phyloP scores from a whole-genome alignment of 2,888 invertebrate genomes.

The Frankliniella intonsa region DNA sequence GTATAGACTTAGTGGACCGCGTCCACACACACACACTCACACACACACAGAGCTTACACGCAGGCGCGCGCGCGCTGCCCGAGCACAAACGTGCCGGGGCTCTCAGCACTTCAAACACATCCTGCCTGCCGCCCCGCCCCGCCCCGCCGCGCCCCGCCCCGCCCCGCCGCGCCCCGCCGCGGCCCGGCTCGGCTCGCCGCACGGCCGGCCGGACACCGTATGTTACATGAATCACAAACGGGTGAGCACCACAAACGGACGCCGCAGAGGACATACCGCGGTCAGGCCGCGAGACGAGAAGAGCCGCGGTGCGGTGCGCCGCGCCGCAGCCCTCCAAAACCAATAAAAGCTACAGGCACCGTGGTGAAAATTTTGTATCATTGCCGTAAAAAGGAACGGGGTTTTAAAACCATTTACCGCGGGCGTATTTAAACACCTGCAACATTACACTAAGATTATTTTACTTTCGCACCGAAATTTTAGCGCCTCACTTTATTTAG shows the following conservation, averaged over 20 bases:
- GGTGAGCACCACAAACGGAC: slow-evolving; percentile 25
- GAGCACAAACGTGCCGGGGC: background rate
- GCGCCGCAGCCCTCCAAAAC: background rate
- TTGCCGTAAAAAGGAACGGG: too few species aligned
- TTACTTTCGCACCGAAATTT: too few species aligned
- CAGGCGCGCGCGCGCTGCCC: background rate
- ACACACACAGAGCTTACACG: background rate
- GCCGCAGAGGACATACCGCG: background rate
- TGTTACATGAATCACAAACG: slow-evolving; percentile 20
- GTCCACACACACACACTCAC: background rate
- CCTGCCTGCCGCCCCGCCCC: background rate
- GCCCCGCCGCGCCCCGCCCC: background rate
- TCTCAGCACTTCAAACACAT: slow-evolving; percentile 23
- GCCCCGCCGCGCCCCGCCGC: background rate
- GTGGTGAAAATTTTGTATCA: too few species aligned
- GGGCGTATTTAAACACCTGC: too few species aligned
- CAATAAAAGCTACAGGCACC: too few species aligned
- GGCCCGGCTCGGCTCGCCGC: background rate
- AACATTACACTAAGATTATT: too few species aligned
- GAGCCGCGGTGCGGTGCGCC: background rate
- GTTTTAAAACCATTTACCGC: too few species aligned
- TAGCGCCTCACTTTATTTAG: too few species aligned
- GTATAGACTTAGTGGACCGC: slow-evolving; percentile 2
- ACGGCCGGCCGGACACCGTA: slow-evolving; percentile 23
- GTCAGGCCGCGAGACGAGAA: background rate